Percentiles rank a stretch among this genome's conserved stretches.
Conservation (phyloP, 2,888 invertebrate genomes). For the Erebia ligea region DNA sequence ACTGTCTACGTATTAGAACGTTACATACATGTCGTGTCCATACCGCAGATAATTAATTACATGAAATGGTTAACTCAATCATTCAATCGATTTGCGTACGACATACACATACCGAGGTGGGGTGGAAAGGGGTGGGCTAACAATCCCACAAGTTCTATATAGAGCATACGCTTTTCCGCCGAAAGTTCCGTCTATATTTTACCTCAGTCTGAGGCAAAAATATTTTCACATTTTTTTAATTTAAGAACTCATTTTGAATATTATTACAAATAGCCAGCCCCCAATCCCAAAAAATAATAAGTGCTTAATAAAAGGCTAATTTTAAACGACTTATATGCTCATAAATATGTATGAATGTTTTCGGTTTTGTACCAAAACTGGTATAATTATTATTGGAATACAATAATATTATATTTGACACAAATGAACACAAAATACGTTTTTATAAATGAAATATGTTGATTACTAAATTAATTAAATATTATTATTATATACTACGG, state of each 20-base stretch:
- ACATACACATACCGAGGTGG: too few species aligned
- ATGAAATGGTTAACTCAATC: too few species aligned
- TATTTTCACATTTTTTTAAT: background rate
- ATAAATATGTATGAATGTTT: slow-evolving; percentile 53
- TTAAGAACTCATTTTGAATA: slow-evolving; percentile 24
- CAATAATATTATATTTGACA: slow-evolving; percentile 29
- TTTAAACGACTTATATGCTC: slow-evolving; percentile 36
- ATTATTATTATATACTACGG: background rate
- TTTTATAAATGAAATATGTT: slow-evolving; percentile 21
- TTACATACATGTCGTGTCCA: too few species aligned
- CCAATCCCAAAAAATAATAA: slow-evolving; percentile 13
- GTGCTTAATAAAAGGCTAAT: slow-evolving; percentile 23
- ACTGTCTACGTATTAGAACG: too few species aligned
- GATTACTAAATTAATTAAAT: slow-evolving; percentile 3
- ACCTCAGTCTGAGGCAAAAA: slow-evolving; percentile 1
- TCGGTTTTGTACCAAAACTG: slow-evolving; percentile 42
- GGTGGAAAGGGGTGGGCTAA: too few species aligned
- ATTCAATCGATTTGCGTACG: too few species aligned
- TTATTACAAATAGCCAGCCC: slow-evolving; percentile 7
- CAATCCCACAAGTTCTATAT: too few species aligned
- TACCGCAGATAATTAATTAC: too few species aligned
- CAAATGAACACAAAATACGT: slow-evolving; percentile 26
- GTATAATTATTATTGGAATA: slow-evolving; percentile 30
- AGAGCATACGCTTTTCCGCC: too few species aligned
- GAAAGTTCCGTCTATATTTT: background rate